Base-by-base conservation (phyloP, 37 sponge, comb jelly and placozoan species). In the Aplysina aerophoba region DNA sequence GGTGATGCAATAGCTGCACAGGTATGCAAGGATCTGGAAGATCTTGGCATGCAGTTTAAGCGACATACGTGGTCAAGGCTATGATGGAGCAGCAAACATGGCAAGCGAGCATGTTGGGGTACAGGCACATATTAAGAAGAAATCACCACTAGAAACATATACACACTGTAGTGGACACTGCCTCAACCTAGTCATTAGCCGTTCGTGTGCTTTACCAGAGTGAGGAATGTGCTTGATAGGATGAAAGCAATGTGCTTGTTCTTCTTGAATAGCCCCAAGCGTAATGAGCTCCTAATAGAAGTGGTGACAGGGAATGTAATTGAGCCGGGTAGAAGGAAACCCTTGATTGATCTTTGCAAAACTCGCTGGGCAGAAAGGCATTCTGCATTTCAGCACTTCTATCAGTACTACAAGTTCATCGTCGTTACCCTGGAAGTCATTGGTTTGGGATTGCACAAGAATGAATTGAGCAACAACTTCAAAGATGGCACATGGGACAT, bases 391-490 rank as follows among this genome's bases (percentile, higher is more conserved):
- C 59, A 19, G 59, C 59, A 58, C 59, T 58, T 58, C 19, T 58
- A 19, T 58, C 59, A 58, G 19, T 58, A 19, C 59, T 58, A 58
- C 59, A 58, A 58, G 59, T 19, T 58, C 59, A 58, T 19, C 59
- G 19, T 58, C 59, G 19, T 19, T 20, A 19, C 59, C 59, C 19
- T 19, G n/a, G n/a, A n/a, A 75, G 27, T 31, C 50, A 75, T 75
- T 38, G 39, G 50, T 38, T 75, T 75, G 78, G 78, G 78, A 31
- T 75, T 75, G 50, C 60, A 80, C 59, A n/a, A 30, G n/a, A 56
- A 55, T 15, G 60, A 57, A 27, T 31, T 75, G 50, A 75, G 50
- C 27, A 15, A 31, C 39, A 75, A 75, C 78, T 75, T 75, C 50
- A 38, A 17, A 36, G 50, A 75, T 80, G 81, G 59, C 20, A n/a